A percentile compares a stretch with the other conserved stretches of the same genome.
These are phyloP conservation scores for Probaryconus sp. DNA, from an alignment of 1,140 invertebrate genomes.

Conservation along the genomic window DNA sequence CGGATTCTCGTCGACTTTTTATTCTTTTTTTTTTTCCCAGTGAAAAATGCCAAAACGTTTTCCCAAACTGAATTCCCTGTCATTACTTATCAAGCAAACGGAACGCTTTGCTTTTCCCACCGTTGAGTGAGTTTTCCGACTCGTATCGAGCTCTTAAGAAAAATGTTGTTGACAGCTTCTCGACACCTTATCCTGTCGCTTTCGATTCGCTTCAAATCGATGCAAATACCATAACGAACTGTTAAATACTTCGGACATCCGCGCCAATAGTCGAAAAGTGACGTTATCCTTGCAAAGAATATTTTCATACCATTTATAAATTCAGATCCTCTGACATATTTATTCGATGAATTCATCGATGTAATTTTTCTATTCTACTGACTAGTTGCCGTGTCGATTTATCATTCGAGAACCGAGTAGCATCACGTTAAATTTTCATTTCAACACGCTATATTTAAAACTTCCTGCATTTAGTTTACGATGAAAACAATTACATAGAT, in stretches of 20 bases:
- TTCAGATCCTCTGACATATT: conserved; percentile 41
- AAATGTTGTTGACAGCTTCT: conserved; percentile 21
- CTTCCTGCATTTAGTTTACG: too few relatives aligned
- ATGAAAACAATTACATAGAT: too few relatives aligned
- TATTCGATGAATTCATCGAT: conserved; percentile 45
- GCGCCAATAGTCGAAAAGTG: conserved; percentile 52
- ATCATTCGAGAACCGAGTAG: too few relatives aligned
- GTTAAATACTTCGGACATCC: conserved; percentile 56
- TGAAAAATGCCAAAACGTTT: conserved; percentile 56
- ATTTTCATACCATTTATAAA: conserved; percentile 33
- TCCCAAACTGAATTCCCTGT: conserved; percentile 55
- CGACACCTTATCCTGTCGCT: conserved; percentile 37
- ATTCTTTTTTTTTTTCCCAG: conserved; percentile 31
- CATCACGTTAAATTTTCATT: too few relatives aligned
- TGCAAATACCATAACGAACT: conserved; percentile 28
- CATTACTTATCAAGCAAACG: conserved; percentile 52
- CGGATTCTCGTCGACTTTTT: conserved; percentile 45
- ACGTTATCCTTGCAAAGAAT: conserved; percentile 48
- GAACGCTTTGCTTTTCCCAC: conserved; percentile 42
- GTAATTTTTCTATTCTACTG: too few relatives aligned
- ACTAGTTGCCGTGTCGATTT: too few relatives aligned
- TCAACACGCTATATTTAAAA: too few relatives aligned
- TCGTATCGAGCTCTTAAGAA: conserved; percentile 26
- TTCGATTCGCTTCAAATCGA: conserved; percentile 38
- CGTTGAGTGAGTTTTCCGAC: conserved; percentile 30